A percentile compares a stretch with the other conserved stretches of the same genome.
Evolutionary conservation across 2,797 vertebrate species (phyloP).

Genomic region (Pipistrellus pygmaeus): DNA sequence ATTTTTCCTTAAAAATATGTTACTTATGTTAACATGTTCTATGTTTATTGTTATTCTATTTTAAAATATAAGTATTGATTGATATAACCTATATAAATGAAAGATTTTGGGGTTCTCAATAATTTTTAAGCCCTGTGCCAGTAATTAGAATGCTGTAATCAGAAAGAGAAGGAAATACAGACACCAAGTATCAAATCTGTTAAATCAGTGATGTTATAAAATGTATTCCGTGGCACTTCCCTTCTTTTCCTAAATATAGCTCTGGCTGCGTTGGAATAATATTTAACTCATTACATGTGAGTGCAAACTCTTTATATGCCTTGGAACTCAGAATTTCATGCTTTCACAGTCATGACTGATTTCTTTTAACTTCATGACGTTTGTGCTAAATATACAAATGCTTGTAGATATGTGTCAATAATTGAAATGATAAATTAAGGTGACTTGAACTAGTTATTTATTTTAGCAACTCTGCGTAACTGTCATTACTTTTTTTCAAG

Average conservation of each 20-base stretch:
- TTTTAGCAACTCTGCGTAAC: not conserved
- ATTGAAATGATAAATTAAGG: conserved; percentile 11
- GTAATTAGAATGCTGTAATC: not conserved
- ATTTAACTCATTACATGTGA: conserved; percentile 35
- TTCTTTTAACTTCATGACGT: conserved; percentile 40
- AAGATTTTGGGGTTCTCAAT: not conserved
- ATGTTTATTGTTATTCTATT: not conserved
- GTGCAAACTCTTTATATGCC: not conserved
- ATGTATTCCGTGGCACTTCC: not conserved
- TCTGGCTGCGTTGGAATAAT: not conserved
- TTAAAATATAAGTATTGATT: conserved; percentile 19
- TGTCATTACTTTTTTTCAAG: not conserved
- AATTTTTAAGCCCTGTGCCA: not conserved
- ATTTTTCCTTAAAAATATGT: not conserved
- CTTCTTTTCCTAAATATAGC: conserved; percentile 8
- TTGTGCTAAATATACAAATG: not conserved
- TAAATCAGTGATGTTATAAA: not conserved
- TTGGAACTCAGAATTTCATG: conserved; percentile 44
- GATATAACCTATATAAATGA: not conserved
- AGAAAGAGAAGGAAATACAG: not conserved
- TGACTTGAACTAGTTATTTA: not conserved
- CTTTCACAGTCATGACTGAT: not conserved
- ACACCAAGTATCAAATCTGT: not conserved
- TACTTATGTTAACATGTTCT: not conserved
- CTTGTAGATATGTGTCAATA: not conserved